Evolutionary conservation across 92 coral and sea anemone species (phyloP), one percentile per base, ranked within the genome.

Genomic region (Epizoanthus stellaris): DNA sequence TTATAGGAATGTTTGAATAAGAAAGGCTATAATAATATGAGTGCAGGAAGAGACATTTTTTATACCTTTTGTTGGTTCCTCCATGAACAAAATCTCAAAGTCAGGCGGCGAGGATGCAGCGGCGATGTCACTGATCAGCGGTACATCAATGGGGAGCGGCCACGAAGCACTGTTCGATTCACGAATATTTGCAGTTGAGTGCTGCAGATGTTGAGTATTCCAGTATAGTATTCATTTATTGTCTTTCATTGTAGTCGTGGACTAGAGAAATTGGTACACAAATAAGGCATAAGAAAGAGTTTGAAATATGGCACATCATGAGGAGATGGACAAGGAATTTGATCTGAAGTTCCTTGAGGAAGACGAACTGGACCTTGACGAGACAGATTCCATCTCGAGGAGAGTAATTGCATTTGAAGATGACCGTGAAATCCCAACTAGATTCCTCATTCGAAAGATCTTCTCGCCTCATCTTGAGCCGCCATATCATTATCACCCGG

Each of bases 401-500:
- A 75, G 87, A 8, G 92, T 94, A 15, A 81, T 94, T 21, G 81
- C 88, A 43, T 86, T 94, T 40, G 98, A 91, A 64, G 90, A 85
- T 56, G 98, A 94, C 77, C 84, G 92, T 73, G 90, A 89, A 84
- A 86, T 93, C 87, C 94, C 93, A 42, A 69, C 91, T 6, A 91
- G 92, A 82, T 94, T 85, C 81, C 75, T 91, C 66, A 80, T 92
- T 87, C 91, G 93, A 83, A 92, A 91, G 87, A 89, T 89, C 66
- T 93, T 93, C 77, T 93, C 96, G 23, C 96, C 96, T 9, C 96
- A 93, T 76, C 82, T 91, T 15, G 95, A 91, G 65, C 93, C 98
- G 1, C 95, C 98, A 4, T 91, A 87, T 80, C 98, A 87, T 67
- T 85, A 68, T 76, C 90, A 94, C 67, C 95, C 98, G 36, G 91